Percentiles rank a stretch among this genome's conserved stretches.
Evolutionary conservation across 1,140 invertebrate genomes (phyloP).

Genomic region (Drosophila subobscura): DNA sequence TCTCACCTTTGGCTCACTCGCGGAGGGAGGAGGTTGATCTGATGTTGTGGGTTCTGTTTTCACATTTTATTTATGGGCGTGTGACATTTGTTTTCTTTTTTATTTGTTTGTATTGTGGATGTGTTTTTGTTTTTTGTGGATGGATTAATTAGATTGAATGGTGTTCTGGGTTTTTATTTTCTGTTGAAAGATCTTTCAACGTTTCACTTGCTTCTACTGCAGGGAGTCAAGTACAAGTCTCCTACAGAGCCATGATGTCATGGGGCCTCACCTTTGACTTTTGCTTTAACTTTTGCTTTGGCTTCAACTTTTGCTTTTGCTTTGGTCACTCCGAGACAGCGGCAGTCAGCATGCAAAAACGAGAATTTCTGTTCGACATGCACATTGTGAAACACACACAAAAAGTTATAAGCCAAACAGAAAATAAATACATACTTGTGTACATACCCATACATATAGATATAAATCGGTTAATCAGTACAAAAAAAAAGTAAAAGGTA

Average conservation of each 20-base stretch:
- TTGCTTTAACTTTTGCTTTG: slow-evolving; percentile 19
- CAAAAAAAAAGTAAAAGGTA: slow-evolving; percentile 52
- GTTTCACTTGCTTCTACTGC: slow-evolving; percentile 30
- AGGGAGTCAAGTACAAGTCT: slow-evolving; percentile 33
- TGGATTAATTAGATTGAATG: slow-evolving; percentile 55
- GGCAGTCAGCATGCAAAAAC: slow-evolving; percentile 54
- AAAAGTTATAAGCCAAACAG: slow-evolving; percentile 38
- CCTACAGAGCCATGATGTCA: slow-evolving; percentile 62
- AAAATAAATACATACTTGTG: slow-evolving; percentile 4
- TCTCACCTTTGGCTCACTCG: slow-evolving; percentile 33
- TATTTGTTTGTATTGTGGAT: slow-evolving; percentile 14
- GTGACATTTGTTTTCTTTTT: slow-evolving; percentile 49
- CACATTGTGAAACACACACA: slow-evolving; percentile 48
- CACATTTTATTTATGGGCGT: slow-evolving; percentile 49
- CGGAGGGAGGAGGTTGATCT: neutral
- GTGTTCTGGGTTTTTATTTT: slow-evolving; percentile 22
- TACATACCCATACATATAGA: too few species aligned
- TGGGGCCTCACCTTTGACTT: slow-evolving; percentile 66
- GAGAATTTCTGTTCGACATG: slow-evolving; percentile 54
- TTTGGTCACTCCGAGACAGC: slow-evolving; percentile 33
- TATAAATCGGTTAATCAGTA: slow-evolving; percentile 12
- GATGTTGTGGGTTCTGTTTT: slow-evolving; percentile 13
- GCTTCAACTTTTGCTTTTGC: slow-evolving; percentile 50
- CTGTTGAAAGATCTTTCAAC: slow-evolving; percentile 15
- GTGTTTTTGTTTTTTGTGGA: slow-evolving; percentile 44